Base-by-base conservation (phyloP, 2,113 vertebrate species). In the Reinhardtius hippoglossoides region DNA sequence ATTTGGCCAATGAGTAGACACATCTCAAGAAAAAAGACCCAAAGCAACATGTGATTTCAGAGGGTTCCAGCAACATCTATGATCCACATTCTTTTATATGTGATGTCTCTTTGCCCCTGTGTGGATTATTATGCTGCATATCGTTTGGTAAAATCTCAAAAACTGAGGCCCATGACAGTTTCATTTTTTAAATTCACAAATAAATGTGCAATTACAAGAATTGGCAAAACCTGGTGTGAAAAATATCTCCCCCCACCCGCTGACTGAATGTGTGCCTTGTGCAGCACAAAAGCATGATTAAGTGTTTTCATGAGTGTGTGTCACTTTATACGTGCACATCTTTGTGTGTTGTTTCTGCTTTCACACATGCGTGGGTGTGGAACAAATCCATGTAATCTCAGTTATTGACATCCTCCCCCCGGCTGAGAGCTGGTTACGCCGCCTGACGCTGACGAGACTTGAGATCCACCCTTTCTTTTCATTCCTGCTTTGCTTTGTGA, bases 391-490 rank as follows among this genome's bases (percentile, higher is more conserved):
- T 86, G 82, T 89, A 89, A 87, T 91, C 79, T 71, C 75, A 74
- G 67, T 91, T 92, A 93, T 83, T 91, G 92, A 92, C 92, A 89
- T 67, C 82, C 79, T 72, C 63, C 87, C 81, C 59, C 42, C 46
- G 68, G 76, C 87, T 78, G 70, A 64, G 57, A 76, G 70, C 56
- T 82, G 79, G 82, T 80, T 82, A 76, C 40, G 20, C 71, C 9
- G 58, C 74, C 67, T 82, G 84, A 84, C 78, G 82, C 74, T 82
- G 58, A 84, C 74, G 20, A 78, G 76, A 82, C 24, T 80, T 71
- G 62, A 70, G 69, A 87, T 56, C 80, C 71, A 59, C 69, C 46
- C 68, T 74, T 21, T 64, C 76, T 50, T 64, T 71, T 54, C 52
- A 70, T 69, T 80, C 76, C 59, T 66, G 62, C 40, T 57, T 20